A percentile compares a stretch with the other conserved stretches of the same genome.
These are phyloP conservation scores for Pogonomyrmex barbatus DNA, from an alignment of 1,140 invertebrate species.

Conservation along the genomic window DNA sequence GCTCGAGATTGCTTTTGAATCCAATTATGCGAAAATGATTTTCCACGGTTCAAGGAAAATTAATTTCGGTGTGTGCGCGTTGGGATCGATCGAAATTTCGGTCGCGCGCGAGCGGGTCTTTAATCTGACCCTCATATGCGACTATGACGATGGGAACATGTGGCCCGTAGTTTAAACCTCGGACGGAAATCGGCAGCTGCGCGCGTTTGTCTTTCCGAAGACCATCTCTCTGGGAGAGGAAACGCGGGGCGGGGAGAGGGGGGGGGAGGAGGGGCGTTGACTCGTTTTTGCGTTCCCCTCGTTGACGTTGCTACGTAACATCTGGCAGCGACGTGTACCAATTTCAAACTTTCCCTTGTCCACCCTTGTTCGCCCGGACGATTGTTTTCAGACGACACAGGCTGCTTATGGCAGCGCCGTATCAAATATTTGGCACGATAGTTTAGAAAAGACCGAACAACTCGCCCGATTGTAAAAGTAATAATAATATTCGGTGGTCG, in stretches of 20 bases:
- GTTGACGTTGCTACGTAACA: conserved; percentile 68
- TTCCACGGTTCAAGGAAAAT: conserved; percentile 12
- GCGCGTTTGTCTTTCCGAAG: conserved; percentile 55
- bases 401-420: conserved; percentile 18
- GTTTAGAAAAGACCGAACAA: not conserved
- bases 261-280: conserved; percentile 42
- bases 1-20: conserved; percentile 40
- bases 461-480: not conserved
- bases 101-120: conserved; percentile 3
- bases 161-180: conserved; percentile 67
- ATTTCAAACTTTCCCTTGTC: conserved; percentile 70
- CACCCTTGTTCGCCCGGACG: not conserved
- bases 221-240: conserved; percentile 23
- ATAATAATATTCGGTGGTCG: conserved; percentile 3
- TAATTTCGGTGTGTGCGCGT: conserved; percentile 26
- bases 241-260: not conserved
- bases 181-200: conserved; percentile 65
- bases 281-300: conserved; percentile 66
- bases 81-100: conserved; percentile 32
- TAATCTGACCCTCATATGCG: conserved; percentile 47
- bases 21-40: conserved; percentile 48
- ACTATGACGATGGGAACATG: conserved; percentile 61
- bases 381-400: conserved; percentile 48
- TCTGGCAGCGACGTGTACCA: conserved; percentile 72
- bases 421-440: conserved; percentile 23